phyloP scores from a whole-genome alignment of 2,113 vertebrate genomes.

The Toxotes chatareus region DNA sequence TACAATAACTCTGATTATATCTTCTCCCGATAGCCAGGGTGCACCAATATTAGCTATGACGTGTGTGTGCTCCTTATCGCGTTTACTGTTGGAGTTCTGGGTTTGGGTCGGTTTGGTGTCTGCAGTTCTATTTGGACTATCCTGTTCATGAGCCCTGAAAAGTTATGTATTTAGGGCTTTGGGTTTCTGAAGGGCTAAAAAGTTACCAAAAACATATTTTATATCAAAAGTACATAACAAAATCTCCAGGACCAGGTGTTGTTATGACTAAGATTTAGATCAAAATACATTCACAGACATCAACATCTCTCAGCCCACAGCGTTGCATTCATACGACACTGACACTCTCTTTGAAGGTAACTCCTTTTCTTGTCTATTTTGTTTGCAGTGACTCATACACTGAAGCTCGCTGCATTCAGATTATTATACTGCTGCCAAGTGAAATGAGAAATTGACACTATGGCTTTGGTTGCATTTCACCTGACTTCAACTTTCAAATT shows the following conservation, averaged over 20 bases:
- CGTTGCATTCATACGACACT: background rate
- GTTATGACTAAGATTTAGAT: slow-evolving; percentile 4
- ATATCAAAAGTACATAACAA: background rate
- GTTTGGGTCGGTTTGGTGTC: slow-evolving; percentile 11
- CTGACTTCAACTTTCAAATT: background rate
- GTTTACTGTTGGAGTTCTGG: slow-evolving; percentile 20
- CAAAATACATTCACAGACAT: slow-evolving; percentile 10
- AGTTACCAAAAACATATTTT: background rate
- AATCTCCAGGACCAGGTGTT: background rate
- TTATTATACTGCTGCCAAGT: background rate
- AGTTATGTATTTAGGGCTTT: background rate
- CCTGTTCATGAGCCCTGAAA: background rate
- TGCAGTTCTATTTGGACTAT: slow-evolving; percentile 30
- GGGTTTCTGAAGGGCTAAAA: slow-evolving; percentile 11
- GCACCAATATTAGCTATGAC: slow-evolving; percentile 20
- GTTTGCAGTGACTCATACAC: slow-evolving; percentile 12
- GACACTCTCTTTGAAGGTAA: slow-evolving; percentile 17
- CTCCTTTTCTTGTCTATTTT: background rate
- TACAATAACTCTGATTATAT: slow-evolving; percentile 65
- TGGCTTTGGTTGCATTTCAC: background rate
- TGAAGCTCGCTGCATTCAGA: background rate
- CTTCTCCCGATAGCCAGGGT: slow-evolving; percentile 21
- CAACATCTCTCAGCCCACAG: background rate
- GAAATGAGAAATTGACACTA: slow-evolving; percentile 9
- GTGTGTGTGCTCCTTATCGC: slow-evolving; percentile 53